Evolutionary conservation across 1,140 invertebrate species (phyloP), one percentile per base, ranked within the genome.

Genomic region (Hyposmocoma kahamanoa): DNA sequence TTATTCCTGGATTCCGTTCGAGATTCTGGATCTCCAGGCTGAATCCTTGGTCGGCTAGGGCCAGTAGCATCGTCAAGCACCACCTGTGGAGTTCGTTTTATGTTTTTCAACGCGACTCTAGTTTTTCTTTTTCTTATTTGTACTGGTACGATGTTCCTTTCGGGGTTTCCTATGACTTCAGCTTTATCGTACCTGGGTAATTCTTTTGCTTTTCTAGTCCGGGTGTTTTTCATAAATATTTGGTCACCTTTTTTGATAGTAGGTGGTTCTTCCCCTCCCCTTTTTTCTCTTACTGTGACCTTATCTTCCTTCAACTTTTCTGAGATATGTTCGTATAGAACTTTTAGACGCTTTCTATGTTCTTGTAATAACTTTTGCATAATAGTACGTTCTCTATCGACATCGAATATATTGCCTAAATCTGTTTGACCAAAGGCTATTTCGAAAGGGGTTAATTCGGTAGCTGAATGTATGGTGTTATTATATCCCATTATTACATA

Each of bases 71-170:
- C n/a, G 15, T 34, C 30, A 41, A 9, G 2, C 30, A 34, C 30
- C 30, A 34, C 30, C 30, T 34, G 30, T 13, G 4, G 30, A 34
- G 30, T 9, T n/a, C 30, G 30, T 34, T 34, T 34, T 3, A 34
- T 34, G n/a, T 34, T 34, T 34, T 41, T 41, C 6, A 19, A 19
- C 15, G 30, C 30, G 15, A 34, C 30, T 9, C 30, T 42, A 34
- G 19, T 49, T 17, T 68, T 15, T 69, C 75, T 39, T 55, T 32
- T 62, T 76, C 71, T 52, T 87, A 77, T 15, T 34, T 26, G 20
- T 24, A 56, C 30, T 2, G 44, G 24, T 3, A 51, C 45, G 6
- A 45, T 28, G 15, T 56, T 56, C 17, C 46, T 51, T 19, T 17
- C 3, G 20, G 36, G 22, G 2, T 42, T 24, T 11, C 39, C 52